A percentile compares a stretch with the other conserved stretches of the same genome.
Evolutionary conservation across 2,797 vertebrate genomes (phyloP).

Genomic region (Cyclopterus lumpus): DNA sequence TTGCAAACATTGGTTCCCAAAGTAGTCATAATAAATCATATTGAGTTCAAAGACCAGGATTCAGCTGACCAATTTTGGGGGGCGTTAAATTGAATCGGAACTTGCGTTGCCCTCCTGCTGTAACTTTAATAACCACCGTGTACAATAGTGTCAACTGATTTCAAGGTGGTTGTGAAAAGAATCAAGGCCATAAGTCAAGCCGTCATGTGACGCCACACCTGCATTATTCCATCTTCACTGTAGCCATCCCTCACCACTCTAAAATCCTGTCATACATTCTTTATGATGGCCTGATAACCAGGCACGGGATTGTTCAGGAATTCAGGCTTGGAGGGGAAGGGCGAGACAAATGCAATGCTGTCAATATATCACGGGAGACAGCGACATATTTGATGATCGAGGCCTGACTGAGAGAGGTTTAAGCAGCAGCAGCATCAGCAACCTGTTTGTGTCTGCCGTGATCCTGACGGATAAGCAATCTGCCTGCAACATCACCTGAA

Average conservation of each 20-base stretch:
- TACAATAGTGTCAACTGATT: conserved; percentile 45
- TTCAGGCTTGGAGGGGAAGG: conserved; percentile 59
- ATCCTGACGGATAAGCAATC: conserved; percentile 82
- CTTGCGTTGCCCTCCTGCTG: background rate
- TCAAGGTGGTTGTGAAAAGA: conserved; percentile 59
- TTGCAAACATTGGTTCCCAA: background rate
- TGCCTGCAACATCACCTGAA: conserved; percentile 72
- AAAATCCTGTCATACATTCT: conserved; percentile 79
- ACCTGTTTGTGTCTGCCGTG: conserved; percentile 77
- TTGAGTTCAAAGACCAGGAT: conserved; percentile 27
- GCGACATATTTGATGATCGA: conserved; percentile 77
- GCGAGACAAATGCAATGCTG: conserved; percentile 67
- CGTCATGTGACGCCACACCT: conserved; percentile 57
- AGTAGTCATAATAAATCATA: background rate
- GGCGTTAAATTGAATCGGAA: conserved; percentile 24
- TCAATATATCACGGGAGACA: conserved; percentile 77
- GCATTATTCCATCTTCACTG: conserved; percentile 66
- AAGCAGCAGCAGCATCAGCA: conserved; percentile 81
- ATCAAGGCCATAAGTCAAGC: conserved; percentile 61
- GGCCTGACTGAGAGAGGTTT: conserved; percentile 71
- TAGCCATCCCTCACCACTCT: conserved; percentile 69
- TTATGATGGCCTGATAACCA: conserved; percentile 72
- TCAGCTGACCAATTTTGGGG: conserved; percentile 1
- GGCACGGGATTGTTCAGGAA: conserved; percentile 68
- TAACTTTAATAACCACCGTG: too few species aligned